Base-by-base conservation (phyloP, 2,113 vertebrate genomes). In the Furnarius figulus region DNA sequence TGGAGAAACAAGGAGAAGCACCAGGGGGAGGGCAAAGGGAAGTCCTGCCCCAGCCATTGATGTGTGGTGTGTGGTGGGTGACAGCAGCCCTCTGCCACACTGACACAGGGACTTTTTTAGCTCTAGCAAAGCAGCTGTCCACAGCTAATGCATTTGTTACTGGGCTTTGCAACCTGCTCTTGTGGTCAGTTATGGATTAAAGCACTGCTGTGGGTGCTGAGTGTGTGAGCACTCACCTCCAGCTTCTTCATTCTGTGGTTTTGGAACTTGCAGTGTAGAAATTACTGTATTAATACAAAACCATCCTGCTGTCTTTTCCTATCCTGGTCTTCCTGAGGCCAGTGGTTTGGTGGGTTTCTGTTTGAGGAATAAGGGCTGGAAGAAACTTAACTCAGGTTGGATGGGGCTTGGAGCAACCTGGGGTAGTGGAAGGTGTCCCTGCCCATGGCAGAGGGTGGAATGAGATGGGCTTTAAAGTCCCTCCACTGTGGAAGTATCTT, bases 141-240 rank as follows among this genome's bases (percentile, higher is more conserved):
- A 0, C 10, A 47, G n/a, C 55, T 12, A 28, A 21, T 6, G 6
- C 3, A 1, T 53, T 65, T 40, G 12, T 28, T 40, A 1, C 2
- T 33, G 47, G 8, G 47, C 27, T 58, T 50, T 11, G 27, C 21
- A 39, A 28, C 23, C 35, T 67, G 1, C 7, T 14, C 1, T 8
- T 35, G 35, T 14, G 31, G 31, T 52, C 11, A 7, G 33, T 39
- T 13, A 0, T 23, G 14, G 56, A 6, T 44, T 37, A 18, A 78
- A 53, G 5, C 9, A 7, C 24, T 2, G 1, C 55, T 46, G 56
- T 58, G 47, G 50, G 4, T 67, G 68, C 2, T 47, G 40, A 15
- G 10, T 27, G 18, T 14, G 70, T 2, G 20, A 55, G 22, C 25
- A 62, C 71, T 62, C 65, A 42, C 68, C 66, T 91, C 47, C 3